Conservation (phyloP, 2,797 vertebrate genomes). For the Sebastes oblongus region DNA sequence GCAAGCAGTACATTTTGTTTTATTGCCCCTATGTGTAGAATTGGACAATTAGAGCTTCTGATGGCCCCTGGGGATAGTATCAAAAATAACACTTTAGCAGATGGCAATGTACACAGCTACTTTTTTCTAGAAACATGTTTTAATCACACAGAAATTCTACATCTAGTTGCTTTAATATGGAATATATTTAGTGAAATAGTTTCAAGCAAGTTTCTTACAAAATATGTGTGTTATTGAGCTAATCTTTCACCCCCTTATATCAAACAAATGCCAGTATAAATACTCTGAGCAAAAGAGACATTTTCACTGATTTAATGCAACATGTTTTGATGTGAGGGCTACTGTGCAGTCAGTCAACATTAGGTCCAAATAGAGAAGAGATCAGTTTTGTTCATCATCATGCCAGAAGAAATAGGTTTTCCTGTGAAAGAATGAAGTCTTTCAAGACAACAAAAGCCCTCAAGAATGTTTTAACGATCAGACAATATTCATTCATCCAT, state of each 20-base stretch:
- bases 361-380: not conserved
- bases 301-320: not conserved
- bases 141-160: not conserved
- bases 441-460: not conserved
- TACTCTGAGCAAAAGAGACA: not conserved
- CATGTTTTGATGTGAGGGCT: not conserved
- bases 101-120: not conserved
- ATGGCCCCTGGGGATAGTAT: not conserved
- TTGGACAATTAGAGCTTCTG: no score
- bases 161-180: not conserved
- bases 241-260: not conserved
- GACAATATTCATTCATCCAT: not conserved
- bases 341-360: not conserved
- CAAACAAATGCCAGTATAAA: not conserved
- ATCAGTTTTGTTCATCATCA: slow-evolving; percentile 12
- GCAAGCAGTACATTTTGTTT: no score
- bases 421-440: not conserved
- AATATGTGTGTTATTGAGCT: not conserved
- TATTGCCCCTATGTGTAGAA: no score
- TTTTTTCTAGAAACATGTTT: not conserved
- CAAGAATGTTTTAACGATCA: not conserved
- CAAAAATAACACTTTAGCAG: not conserved
- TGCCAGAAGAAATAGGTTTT: not conserved
- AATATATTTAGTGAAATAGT: not conserved
- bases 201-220: not conserved